Percentiles rank a stretch among this genome's conserved stretches.
phyloP scores from a whole-genome alignment of 2,888 invertebrate genomes.

The Drosophila meridiana region DNA sequence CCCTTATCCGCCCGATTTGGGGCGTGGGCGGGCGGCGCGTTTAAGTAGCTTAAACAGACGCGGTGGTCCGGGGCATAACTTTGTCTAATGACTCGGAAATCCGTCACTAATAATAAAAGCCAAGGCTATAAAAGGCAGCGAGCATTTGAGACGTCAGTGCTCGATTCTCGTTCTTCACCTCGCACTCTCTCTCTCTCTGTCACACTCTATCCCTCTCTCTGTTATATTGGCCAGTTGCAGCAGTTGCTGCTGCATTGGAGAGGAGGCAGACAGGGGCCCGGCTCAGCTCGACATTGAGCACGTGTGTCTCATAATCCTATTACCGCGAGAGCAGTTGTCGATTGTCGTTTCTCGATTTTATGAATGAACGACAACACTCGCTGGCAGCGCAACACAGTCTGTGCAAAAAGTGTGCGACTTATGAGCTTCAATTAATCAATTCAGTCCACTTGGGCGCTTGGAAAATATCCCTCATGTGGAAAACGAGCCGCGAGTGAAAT shows the following conservation, averaged over 20 bases:
- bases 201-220: background rate
- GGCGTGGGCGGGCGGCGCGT: conserved; percentile 73
- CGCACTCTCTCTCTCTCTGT: background rate
- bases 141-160: conserved; percentile 71
- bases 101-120: conserved; percentile 83
- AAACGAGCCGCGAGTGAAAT: background rate
- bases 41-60: conserved; percentile 83
- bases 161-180: background rate
- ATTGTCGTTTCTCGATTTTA: conserved; percentile 54
- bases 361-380: conserved; percentile 62
- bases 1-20: conserved; percentile 8
- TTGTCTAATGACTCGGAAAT: conserved; percentile 85
- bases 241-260: conserved; percentile 30
- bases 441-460: background rate
- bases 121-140: conserved; percentile 74
- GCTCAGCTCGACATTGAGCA: conserved; percentile 70
- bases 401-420: conserved; percentile 21
- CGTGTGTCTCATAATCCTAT: conserved; percentile 80
- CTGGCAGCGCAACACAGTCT: conserved; percentile 28
- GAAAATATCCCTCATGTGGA: background rate
- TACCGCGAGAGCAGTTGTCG: conserved; percentile 65
- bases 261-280: conserved; percentile 12
- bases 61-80: conserved; percentile 84
- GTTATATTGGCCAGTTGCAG: conserved; percentile 51
- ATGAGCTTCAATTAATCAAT: background rate